Base-by-base conservation (phyloP, 2,113 vertebrate genomes). In the Psilopsiagon aurifrons region DNA sequence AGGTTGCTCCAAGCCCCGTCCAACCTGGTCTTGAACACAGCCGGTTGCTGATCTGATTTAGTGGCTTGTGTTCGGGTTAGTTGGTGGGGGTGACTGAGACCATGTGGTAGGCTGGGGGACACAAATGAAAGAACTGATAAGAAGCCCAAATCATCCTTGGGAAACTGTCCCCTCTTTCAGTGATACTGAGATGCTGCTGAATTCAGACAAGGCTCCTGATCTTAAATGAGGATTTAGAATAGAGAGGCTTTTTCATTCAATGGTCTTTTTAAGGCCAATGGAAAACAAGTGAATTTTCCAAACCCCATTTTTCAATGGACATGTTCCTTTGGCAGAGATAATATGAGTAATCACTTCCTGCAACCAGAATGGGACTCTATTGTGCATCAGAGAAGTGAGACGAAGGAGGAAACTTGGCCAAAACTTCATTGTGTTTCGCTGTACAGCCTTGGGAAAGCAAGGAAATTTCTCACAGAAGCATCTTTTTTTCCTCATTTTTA, bases 251-350 rank as follows among this genome's bases (percentile, higher is more conserved):
- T 91, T 92, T 82, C 84, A 88, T 43, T 66, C 76, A 83, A 69
- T 41, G 67, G 31, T 57, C 17, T 83, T 79, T 91, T 76, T 83
- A 83, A 83, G 54, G 84, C 67, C 54, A 88, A 27, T 80, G 70
- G 81, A 96, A 95, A 95, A 88, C 41, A 49, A 92, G 15, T 13
- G 11, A 87, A 49, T 77, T 97, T 87, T 91, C 75, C 37, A 91
- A 86, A 93, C 80, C 22, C 0, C 11, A 9, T 63, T 94, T 91
- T 90, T 90, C 54, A 83, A 10, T 83, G 83, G 75, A 90, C 91
- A n/a, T 27, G 17, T 25, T 86, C 19, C 24, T 90, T 88, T 92
- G n/a, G 60, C 83, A 90, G 54, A 77, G 70, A 57, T 87, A 80
- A 75, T 62, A 37, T 44, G 47, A 92, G 64, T 44, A 90, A 67